These are phyloP conservation scores for Poliocrania exsul DNA, from an alignment of 2,797 vertebrate species.

Conservation along the genomic window DNA sequence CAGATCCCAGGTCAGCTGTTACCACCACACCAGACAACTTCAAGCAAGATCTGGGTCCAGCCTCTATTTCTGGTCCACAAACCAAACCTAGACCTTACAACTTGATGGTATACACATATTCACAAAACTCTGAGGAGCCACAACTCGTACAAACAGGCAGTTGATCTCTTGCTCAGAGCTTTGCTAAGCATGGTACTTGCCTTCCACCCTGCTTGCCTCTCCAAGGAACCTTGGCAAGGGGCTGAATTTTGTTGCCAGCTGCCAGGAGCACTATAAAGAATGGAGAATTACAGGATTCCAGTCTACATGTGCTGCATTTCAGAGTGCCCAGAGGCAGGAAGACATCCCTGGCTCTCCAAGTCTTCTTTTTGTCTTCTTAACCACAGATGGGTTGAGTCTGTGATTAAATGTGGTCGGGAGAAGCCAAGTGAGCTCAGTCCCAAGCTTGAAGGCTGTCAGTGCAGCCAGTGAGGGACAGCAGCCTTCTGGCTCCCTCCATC, in stretches of 20 bases:
- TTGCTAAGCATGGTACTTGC: not conserved
- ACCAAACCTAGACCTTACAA: not conserved
- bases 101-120: not conserved
- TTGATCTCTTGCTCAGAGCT: not conserved
- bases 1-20: not conserved
- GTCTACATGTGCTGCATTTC: not conserved
- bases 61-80: not conserved
- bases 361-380: not conserved
- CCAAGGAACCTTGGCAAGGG: not conserved
- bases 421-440: not conserved
- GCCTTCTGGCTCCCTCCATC: not conserved
- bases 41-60: not conserved
- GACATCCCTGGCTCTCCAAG: not conserved
- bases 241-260: not conserved
- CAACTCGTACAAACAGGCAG: not conserved
- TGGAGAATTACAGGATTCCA: not conserved
- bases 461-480: not conserved
- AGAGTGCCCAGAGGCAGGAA: not conserved
- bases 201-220: not conserved
- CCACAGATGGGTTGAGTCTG: fast-evolving
- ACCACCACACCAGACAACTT: not conserved
- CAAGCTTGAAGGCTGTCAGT: not conserved
- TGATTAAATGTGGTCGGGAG: not conserved
- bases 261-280: not conserved
- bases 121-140: not conserved